These are phyloP conservation scores for Pelosia muscerda DNA, from an alignment of 2,888 invertebrate genomes.

Conservation along the genomic window DNA sequence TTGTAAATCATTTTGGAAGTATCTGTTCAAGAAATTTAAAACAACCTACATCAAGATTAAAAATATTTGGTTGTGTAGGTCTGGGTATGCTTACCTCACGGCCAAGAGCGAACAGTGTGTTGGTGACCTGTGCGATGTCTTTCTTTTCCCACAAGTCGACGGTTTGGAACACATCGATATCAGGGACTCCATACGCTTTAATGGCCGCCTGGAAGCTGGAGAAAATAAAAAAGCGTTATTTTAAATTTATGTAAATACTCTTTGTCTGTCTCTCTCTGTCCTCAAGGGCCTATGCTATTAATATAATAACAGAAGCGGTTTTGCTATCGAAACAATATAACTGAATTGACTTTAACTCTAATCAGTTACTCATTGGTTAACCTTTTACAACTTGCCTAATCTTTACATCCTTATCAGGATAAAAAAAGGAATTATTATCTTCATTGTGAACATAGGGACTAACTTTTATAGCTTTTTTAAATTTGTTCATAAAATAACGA, in stretches of 20 bases:
- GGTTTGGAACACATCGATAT: slow-evolving; percentile 98
- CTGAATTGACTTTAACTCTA: not conserved
- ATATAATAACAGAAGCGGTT: not conserved
- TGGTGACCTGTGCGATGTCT: slow-evolving; percentile 94
- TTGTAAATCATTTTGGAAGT: slow-evolving; percentile 29
- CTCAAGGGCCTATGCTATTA: not conserved
- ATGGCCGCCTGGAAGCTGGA: slow-evolving; percentile 93
- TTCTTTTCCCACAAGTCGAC: slow-evolving; percentile 98
- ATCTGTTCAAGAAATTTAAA: slow-evolving; percentile 11
- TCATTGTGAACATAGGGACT: not conserved
- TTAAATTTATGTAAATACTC: not conserved
- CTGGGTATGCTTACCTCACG: slow-evolving; percentile 88
- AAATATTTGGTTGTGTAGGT: slow-evolving; percentile 8
- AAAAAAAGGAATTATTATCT: not conserved
- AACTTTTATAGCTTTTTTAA: not conserved
- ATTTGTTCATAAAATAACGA: not conserved
- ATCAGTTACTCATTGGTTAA: not conserved
- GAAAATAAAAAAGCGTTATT: slow-evolving; percentile 20
- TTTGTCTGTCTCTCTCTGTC: not conserved
- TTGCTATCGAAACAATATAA: not conserved
- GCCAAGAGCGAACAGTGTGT: slow-evolving; percentile 94
- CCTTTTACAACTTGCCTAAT: not conserved
- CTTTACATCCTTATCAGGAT: not conserved
- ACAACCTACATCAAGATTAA: not conserved
- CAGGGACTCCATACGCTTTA: slow-evolving; percentile 95